phyloP scores from a whole-genome alignment of 2,113 vertebrate species.

The Solea solea region DNA sequence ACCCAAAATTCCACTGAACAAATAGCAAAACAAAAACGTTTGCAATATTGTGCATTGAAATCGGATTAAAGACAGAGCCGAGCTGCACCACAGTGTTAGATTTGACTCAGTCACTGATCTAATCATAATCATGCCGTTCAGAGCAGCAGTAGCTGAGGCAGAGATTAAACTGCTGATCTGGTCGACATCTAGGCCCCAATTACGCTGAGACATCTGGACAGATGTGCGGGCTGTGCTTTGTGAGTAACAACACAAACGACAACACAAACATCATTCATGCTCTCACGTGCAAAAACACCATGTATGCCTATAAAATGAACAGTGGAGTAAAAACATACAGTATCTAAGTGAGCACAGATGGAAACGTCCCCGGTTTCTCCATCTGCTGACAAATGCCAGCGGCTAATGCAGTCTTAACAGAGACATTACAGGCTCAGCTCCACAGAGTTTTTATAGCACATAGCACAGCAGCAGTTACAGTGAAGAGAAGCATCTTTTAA shows the following conservation, averaged over 20 bases:
- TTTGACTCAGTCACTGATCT: constrained; percentile 20
- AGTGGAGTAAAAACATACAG: not conserved
- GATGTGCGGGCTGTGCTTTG: constrained; percentile 51
- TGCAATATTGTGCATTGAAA: not conserved
- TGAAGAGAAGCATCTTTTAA: too few relatives aligned
- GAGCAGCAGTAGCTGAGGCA: not conserved
- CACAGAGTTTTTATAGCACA: not conserved
- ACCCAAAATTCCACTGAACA: too few relatives aligned
- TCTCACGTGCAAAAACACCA: not conserved
- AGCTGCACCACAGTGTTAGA: not conserved
- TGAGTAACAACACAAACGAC: not conserved
- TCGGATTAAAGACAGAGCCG: not conserved
- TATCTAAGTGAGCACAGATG: constrained; percentile 20
- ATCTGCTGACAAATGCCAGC: constrained; percentile 34
- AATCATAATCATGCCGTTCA: not conserved
- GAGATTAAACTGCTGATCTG: constrained; percentile 58
- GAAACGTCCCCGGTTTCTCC: constrained; percentile 29
- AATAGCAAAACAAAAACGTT: too few relatives aligned
- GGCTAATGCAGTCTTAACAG: constrained; percentile 12
- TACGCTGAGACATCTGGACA: constrained; percentile 59
- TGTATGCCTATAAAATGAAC: not conserved
- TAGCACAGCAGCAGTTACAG: too few relatives aligned
- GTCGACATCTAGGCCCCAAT: constrained; percentile 36
- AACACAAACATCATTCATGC: not conserved
- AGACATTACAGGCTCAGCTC: not conserved